These are phyloP conservation scores for Bemisia tabaci DNA, from an alignment of 1,140 invertebrate species.

Conservation along the genomic window DNA sequence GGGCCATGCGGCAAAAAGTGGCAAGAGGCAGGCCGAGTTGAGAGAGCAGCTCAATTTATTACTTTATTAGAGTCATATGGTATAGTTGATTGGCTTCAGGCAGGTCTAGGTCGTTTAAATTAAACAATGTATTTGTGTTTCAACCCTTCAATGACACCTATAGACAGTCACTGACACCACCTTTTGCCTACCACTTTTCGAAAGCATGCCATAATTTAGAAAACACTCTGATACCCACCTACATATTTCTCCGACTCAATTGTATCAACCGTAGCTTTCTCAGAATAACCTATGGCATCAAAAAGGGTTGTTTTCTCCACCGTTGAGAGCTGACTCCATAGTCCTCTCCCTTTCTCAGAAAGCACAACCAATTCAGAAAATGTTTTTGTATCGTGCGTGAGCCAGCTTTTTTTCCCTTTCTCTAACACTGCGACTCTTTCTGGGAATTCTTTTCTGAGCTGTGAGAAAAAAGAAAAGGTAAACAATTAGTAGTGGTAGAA, in stretches of 20 bases:
- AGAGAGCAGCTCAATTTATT: no score
- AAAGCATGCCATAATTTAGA: no score
- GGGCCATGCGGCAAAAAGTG: no score
- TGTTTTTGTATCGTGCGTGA: slow-evolving; percentile 8
- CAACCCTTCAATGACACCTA: no score
- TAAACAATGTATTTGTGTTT: no score
- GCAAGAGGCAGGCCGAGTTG: no score
- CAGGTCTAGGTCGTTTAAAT: no score
- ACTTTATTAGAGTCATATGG: no score
- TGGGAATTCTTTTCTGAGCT: slow-evolving; percentile 42
- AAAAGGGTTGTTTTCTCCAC: slow-evolving; percentile 48
- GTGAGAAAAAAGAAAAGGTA: slow-evolving; percentile 18
- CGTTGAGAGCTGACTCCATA: slow-evolving; percentile 49
- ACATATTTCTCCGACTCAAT: slow-evolving; percentile 42
- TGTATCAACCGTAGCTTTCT: slow-evolving; percentile 30
- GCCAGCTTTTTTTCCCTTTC: slow-evolving; percentile 36
- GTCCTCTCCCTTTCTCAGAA: slow-evolving; percentile 35
- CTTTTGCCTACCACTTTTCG: no score
- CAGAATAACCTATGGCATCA: slow-evolving; percentile 41
- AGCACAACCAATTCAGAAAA: slow-evolving; percentile 22
- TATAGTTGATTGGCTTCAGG: no score
- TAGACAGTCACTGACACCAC: no score
- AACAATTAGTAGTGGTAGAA: no score
- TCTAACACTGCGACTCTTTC: slow-evolving; percentile 37
- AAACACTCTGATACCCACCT: slow-evolving; percentile 33